These are phyloP conservation scores for Contarinia nasturtii DNA, from an alignment of 1,140 invertebrate species.

Conservation along the genomic window DNA sequence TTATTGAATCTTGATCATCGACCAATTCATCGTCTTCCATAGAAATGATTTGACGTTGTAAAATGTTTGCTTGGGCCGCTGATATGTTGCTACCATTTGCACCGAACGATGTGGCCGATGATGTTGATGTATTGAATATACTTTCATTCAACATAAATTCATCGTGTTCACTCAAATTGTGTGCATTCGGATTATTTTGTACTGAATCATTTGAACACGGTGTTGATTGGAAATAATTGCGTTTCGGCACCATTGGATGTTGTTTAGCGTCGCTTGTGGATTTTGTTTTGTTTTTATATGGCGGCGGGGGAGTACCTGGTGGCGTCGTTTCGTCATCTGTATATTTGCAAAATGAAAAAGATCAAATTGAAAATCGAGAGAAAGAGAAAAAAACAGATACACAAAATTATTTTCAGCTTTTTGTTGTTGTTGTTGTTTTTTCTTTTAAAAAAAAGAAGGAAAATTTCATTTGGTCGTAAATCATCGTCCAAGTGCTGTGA, in stretches of 20 bases:
- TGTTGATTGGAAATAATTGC: not conserved
- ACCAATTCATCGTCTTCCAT: conserved; percentile 90
- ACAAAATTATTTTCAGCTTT: too few species aligned
- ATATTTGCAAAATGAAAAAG: too few species aligned
- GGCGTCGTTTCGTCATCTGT: conserved; percentile 40
- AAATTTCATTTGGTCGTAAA: conserved; percentile 13
- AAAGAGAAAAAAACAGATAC: not conserved
- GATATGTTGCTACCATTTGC: not conserved
- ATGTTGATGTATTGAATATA: not conserved
- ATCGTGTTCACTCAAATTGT: not conserved
- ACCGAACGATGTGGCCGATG: too few species aligned
- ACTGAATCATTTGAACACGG: not conserved
- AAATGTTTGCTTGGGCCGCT: conserved; percentile 9
- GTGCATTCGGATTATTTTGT: not conserved
- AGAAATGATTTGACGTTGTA: conserved; percentile 66
- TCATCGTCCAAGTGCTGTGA: not conserved
- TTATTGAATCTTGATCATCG: conserved; percentile 53
- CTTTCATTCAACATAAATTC: conserved; percentile 5
- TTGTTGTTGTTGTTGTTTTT: too few species aligned
- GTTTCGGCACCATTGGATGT: not conserved
- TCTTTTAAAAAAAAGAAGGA: too few species aligned
- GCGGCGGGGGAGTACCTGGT: conserved; percentile 67
- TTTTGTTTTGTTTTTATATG: conserved; percentile 6
- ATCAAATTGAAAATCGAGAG: too few species aligned
- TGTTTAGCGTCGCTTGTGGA: not conserved